A percentile compares a stretch with the other conserved stretches of the same genome.
Conservation (phyloP, 1,140 invertebrate genomes). For the Olivierus martensii region DNA sequence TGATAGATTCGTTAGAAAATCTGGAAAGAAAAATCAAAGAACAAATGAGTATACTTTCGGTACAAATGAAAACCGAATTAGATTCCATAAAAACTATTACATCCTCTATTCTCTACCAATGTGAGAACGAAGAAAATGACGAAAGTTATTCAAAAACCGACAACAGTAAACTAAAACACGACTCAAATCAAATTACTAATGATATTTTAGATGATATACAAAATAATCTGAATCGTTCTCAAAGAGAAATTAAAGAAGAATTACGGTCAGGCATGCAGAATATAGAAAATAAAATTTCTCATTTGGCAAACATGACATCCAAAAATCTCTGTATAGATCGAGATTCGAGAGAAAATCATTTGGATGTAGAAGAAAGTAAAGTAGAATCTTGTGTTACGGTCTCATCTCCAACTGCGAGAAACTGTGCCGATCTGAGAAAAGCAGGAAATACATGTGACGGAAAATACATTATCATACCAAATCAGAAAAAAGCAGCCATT, state of each 20-base stretch:
- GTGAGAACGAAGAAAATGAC: too few species aligned
- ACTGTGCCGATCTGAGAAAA: constrained; percentile 61
- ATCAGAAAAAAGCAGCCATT: constrained; percentile 31
- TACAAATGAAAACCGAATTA: too few species aligned
- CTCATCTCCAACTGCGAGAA: constrained; percentile 9
- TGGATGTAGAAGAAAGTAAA: too few species aligned
- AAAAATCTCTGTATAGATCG: too few species aligned
- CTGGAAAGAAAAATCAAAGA: constrained; percentile 12
- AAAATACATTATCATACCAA: constrained; percentile 54
- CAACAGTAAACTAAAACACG: too few species aligned
- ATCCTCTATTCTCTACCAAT: too few species aligned
- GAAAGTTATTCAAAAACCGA: too few species aligned
- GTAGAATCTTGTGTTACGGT: too few species aligned
- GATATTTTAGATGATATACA: constrained; percentile 2
- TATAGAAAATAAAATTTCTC: constrained; percentile 9
- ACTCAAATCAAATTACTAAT: too few species aligned
- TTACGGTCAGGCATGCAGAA: constrained; percentile 8
- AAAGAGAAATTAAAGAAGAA: constrained; percentile 9
- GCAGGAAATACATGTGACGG: constrained; percentile 71
- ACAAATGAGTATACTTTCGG: neutral
- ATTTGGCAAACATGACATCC: constrained; percentile 3
- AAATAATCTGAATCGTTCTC: constrained; percentile 5
- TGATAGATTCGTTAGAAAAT: constrained; percentile 10
- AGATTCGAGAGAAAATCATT: too few species aligned
- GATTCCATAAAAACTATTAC: too few species aligned